These are phyloP conservation scores for Pelodytes ibericus DNA, from an alignment of 2,797 vertebrate species.

Conservation along the genomic window DNA sequence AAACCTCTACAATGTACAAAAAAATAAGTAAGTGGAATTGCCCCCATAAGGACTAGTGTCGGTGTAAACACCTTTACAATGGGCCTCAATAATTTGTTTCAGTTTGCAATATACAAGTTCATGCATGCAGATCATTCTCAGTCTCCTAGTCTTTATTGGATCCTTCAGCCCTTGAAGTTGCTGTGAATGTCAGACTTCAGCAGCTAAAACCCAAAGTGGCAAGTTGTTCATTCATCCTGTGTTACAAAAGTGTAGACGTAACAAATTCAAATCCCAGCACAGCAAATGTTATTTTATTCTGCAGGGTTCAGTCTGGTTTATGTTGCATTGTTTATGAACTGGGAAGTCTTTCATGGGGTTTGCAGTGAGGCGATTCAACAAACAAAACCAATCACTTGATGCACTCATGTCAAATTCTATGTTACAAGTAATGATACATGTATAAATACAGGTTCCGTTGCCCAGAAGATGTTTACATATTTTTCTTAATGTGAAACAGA, in stretches of 20 bases:
- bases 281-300: conserved; percentile 40
- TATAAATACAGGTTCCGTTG: conserved; percentile 19
- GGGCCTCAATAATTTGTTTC: too few relatives aligned
- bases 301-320: conserved; percentile 61
- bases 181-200: background rate
- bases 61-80: too few relatives aligned
- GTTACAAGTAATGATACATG: conserved; percentile 29
- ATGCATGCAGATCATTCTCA: too few relatives aligned
- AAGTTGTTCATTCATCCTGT: conserved; percentile 3
- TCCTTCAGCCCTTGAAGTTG: background rate
- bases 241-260: background rate
- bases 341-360: conserved; percentile 60
- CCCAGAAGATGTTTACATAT: conserved; percentile 25
- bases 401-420: conserved; percentile 32
- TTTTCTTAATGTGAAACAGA: conserved; percentile 28
- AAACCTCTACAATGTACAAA: too few relatives aligned
- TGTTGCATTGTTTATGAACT: conserved; percentile 61
- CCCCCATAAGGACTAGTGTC: too few relatives aligned
- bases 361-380: conserved; percentile 40
- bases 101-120: too few relatives aligned
- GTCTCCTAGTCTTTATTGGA: background rate
- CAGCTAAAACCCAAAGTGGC: background rate
- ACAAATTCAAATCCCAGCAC: background rate
- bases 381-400: conserved; percentile 30
- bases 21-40: too few relatives aligned